A percentile compares a stretch with the other conserved stretches of the same genome.
phyloP scores from a whole-genome alignment of 1,140 invertebrate genomes.

The Megathymus violae region DNA sequence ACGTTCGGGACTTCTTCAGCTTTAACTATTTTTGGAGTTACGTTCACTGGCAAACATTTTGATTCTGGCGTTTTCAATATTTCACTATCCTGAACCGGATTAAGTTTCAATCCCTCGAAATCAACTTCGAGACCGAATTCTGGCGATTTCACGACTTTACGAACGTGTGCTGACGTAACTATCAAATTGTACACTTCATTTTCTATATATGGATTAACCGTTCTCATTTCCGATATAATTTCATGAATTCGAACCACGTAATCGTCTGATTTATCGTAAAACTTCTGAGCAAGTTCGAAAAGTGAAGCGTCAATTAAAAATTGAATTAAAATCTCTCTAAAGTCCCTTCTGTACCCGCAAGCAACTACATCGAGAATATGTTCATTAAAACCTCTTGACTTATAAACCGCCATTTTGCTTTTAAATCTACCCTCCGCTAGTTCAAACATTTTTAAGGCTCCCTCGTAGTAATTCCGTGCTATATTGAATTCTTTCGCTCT shows the following conservation, averaged over 20 bases:
- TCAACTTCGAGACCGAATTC: constrained; percentile 51
- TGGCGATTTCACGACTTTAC: constrained; percentile 35
- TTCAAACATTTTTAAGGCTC: constrained; percentile 43
- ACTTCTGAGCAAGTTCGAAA: constrained; percentile 53
- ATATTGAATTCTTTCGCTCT: constrained; percentile 55
- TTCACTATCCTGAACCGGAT: constrained; percentile 33
- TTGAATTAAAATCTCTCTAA: constrained; percentile 47
- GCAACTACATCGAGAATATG: constrained; percentile 43
- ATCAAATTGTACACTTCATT: constrained; percentile 68
- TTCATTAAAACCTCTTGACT: constrained; percentile 34
- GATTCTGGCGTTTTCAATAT: constrained; percentile 52
- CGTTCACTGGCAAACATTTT: constrained; percentile 40
- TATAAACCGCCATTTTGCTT: constrained; percentile 26
- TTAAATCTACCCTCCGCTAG: constrained; percentile 50
- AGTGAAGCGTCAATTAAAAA: constrained; percentile 57
- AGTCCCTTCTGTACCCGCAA: constrained; percentile 31
- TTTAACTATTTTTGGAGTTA: constrained; percentile 42
- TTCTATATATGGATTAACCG: constrained; percentile 44
- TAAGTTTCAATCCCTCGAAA: constrained; percentile 54
- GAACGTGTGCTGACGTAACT: constrained; percentile 42
- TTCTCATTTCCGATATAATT: constrained; percentile 40
- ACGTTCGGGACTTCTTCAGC: constrained; percentile 60
- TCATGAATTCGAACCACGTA: constrained; percentile 57
- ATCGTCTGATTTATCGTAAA: constrained; percentile 51
- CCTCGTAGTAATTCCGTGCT: constrained; percentile 64